phyloP scores from a whole-genome alignment of 2,797 vertebrate species.

The Adelosebastes latens region DNA sequence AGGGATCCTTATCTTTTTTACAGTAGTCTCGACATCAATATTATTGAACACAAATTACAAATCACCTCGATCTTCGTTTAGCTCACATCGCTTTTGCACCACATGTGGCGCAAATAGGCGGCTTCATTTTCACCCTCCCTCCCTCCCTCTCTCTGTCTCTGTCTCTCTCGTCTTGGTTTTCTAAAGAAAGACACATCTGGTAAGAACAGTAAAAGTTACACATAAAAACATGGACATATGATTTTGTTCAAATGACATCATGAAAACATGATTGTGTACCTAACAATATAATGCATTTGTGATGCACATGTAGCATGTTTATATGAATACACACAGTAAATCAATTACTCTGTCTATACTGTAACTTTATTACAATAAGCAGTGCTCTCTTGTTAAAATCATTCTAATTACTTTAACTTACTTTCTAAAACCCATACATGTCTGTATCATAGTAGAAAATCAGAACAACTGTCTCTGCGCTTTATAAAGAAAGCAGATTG shows the following conservation, averaged over 20 bases:
- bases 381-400: not conserved
- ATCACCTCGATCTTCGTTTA: not conserved
- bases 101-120: not conserved
- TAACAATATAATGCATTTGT: not conserved
- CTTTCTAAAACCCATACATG: not conserved
- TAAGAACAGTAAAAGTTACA: not conserved
- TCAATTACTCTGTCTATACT: not conserved
- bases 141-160: rapidly evolving
- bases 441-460: not conserved
- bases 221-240: not conserved
- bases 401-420: not conserved
- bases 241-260: not conserved
- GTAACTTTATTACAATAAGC: not conserved
- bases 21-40: not conserved
- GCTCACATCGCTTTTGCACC: not conserved
- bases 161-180: not conserved
- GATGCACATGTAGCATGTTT: not conserved
- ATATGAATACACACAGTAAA: not conserved
- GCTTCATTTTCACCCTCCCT: not conserved
- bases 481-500: not conserved
- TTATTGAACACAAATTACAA: conserved; percentile 8
- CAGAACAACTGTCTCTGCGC: not conserved
- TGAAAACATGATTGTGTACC: not conserved
- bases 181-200: not conserved
- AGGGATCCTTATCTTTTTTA: conserved; percentile 22